A percentile compares a stretch with the other conserved stretches of the same genome.
These are phyloP conservation scores for Chaetura pelagica DNA, from an alignment of 2,113 vertebrate species.

Conservation along the genomic window DNA sequence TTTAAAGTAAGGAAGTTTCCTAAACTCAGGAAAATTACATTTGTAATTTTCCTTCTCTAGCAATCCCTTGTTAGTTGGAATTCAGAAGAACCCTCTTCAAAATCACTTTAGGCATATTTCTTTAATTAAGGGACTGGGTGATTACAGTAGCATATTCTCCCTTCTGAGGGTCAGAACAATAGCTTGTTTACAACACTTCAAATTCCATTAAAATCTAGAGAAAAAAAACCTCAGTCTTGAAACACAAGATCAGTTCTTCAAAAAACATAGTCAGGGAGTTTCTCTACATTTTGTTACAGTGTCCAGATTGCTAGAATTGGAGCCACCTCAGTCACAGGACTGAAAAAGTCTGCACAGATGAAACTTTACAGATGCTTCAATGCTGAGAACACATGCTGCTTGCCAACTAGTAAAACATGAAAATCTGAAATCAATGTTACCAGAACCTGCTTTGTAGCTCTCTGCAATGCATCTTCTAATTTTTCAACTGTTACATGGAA, in stretches of 20 bases:
- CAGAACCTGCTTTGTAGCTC: constrained; percentile 2
- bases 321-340: not conserved
- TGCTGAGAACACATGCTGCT: not conserved
- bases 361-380: not conserved
- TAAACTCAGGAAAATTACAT: not conserved
- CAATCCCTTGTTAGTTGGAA: not conserved
- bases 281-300: not conserved
- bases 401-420: not conserved
- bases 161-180: not conserved
- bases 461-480: constrained; percentile 9
- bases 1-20: not conserved
- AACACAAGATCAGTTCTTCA: not conserved
- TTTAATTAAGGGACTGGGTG: not conserved
- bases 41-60: not conserved
- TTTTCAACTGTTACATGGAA: constrained; percentile 47
- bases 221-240: not conserved
- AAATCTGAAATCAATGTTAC: not conserved
- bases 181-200: not conserved
- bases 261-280: not conserved
- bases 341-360: not conserved
- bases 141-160: not conserved
- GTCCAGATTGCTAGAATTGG: not conserved
- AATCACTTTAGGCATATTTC: not conserved
- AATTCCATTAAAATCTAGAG: not conserved
- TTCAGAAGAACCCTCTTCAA: not conserved